phyloP scores from a whole-genome alignment of 2,113 vertebrate species.

The Nycticryphes semicollaris region DNA sequence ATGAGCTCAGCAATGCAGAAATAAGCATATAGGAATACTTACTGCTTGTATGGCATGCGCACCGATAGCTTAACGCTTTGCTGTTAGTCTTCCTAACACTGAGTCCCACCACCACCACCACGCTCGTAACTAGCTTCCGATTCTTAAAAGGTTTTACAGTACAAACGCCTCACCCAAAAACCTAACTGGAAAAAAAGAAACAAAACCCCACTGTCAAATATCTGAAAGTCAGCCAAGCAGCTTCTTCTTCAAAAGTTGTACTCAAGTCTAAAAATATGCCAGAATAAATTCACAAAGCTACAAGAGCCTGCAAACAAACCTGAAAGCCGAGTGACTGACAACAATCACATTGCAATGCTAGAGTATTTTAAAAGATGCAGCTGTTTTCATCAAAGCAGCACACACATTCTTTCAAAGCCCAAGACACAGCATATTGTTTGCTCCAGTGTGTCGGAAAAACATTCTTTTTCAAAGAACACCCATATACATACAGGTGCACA shows the following conservation, averaged over 20 bases:
- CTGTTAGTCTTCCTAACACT: not conserved
- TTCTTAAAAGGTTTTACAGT: not conserved
- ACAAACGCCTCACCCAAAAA: not conserved
- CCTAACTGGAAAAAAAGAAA: not conserved
- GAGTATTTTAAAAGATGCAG: not conserved
- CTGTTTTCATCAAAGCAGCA: not conserved
- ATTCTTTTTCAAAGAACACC: not conserved
- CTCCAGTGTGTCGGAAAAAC: not conserved
- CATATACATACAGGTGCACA: not conserved
- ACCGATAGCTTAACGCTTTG: not conserved
- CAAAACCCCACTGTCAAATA: not conserved
- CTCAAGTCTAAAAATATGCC: not conserved
- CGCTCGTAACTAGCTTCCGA: not conserved
- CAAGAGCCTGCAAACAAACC: not conserved
- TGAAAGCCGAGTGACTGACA: not conserved
- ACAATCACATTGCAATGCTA: not conserved
- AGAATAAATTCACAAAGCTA: not conserved
- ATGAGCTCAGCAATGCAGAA: accelerated
- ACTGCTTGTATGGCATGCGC: accelerated
- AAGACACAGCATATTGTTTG: not conserved
- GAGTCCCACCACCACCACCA: not conserved
- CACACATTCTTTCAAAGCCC: not conserved
- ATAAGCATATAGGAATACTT: not conserved
- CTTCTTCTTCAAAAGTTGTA: not conserved
- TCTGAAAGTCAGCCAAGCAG: not conserved